Base-by-base conservation (phyloP, 2,113 vertebrate species). In the Sylvilagus bachmani region DNA sequence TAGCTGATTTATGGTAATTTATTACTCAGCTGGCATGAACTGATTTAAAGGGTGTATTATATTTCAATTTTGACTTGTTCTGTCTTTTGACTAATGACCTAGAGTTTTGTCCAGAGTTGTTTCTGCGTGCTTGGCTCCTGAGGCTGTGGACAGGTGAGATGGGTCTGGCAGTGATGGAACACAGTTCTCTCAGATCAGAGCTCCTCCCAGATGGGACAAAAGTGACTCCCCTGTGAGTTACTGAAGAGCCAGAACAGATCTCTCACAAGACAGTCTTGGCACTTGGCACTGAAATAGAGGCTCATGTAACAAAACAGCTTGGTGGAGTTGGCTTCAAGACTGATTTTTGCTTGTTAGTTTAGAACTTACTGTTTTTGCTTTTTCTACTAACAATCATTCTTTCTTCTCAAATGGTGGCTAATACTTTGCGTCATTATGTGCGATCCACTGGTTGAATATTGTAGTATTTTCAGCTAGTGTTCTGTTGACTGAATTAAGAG, bases 351-450 rank as follows among this genome's bases (percentile, higher is more conserved):
- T 58, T 66, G 53, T 70, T 77, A 83, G 62, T 74, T 70, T 86
- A 83, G 71, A 91, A 95, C 51, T 89, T 67, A 84, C 22, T 83
- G 11, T 33, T 81, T 71, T 78, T 89, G 38, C 64, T 64, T 94
- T 95, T 58, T 55, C 36, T 88, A 61, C 55, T 92, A 19, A 80
- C 27, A 75, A 77, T n/a, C 31, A 49, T 64, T 51, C 31, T 29
- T 61, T 79, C 33, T 90, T 93, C 33, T 87, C 33, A 94, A 58
- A n/a, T 96, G 64, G 24, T 88, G 22, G 73, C 51, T 70, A 55
- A 25, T 74, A 78, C 44, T 70, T 85, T 44, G 66, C 51, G 61
- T 90, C 51, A 19, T 61, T 86, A 44, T n/a, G 11, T 62, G 31
- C 80, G 29, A 85, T 79, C 29, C 64, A n/a, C 31, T 67, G 62